Evolutionary conservation across 2,797 vertebrate species (phyloP), one percentile per base, ranked within the genome.

Genomic region (Distichodus sexfasciatus): DNA sequence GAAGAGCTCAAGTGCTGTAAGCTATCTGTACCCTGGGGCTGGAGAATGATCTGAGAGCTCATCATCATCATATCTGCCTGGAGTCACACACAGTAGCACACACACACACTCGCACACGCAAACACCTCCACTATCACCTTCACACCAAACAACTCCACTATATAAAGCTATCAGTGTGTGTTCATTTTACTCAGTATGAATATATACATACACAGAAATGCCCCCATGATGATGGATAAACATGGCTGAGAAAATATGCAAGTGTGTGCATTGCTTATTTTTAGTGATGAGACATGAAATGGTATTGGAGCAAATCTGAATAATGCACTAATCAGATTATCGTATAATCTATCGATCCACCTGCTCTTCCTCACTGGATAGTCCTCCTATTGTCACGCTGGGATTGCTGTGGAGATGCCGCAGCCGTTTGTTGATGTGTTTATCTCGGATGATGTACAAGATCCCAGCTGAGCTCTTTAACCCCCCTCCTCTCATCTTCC

Each of bases 231-330:
- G n/a, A n/a, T n/a, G n/a, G n/a, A n/a, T n/a, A n/a, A n/a, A n/a
- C n/a, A n/a, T n/a, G n/a, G 65, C 67, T 69, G 54, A 47, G 40
- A 43, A 38, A 60, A 26, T 55, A 43, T 65, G 31, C 50, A 26
- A 57, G 23, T 66, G 48, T 68, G 21, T 50, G 19, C 54, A 38
- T 69, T 55, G 21, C 64, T 64, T 77, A 67, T 64, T 72, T 72
- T 78, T 50, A 72, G 57, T 68, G 70, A 79, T 66, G 48, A 71
- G 44, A 80, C 73, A 54, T 63, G 61, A 76, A 72, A 66, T n/a
- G 72, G 75, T 78, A 85, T 74, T 83, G 86, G 83, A 87, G 85
- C 83, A 12, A 84, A 86, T 88, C 62, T 84, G 83, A 86, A 71
- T 58, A 44, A 73, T 55, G 47, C 63, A 74, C 64, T 71, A 63